phyloP scores from a whole-genome alignment of 2,113 vertebrate species.

The Fulmarus glacialis region DNA sequence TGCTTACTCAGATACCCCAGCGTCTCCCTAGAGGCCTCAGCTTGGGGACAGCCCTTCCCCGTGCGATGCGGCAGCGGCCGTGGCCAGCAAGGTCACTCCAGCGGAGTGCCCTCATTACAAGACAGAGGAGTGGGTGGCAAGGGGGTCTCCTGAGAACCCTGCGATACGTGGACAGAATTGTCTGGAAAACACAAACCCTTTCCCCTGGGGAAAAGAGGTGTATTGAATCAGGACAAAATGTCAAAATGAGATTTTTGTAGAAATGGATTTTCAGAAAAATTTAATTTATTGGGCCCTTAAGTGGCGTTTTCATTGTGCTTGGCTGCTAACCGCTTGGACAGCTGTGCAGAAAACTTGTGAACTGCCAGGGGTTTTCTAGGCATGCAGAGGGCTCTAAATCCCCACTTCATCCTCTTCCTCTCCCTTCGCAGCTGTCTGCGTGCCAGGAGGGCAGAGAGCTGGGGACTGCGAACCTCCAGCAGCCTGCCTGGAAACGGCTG shows the following conservation, averaged over 20 bases:
- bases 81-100: neutral
- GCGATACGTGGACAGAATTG: fast-evolving
- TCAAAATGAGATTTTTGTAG: neutral
- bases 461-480: neutral
- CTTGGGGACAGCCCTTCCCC: neutral
- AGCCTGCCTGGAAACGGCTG: neutral
- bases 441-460: neutral
- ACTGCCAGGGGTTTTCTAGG: neutral
- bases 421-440: neutral
- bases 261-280: conserved; percentile 28
- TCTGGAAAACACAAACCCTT: neutral
- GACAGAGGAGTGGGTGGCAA: fast-evolving
- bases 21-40: neutral
- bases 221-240: neutral
- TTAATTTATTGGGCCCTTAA: neutral
- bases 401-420: neutral
- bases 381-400: neutral
- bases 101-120: fast-evolving
- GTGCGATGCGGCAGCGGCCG: fast-evolving
- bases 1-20: neutral
- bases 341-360: neutral
- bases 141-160: neutral
- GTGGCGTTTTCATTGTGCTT: neutral
- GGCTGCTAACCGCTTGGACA: neutral
- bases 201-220: neutral